phyloP scores from a whole-genome alignment of 1,140 invertebrate species.

The Platyura marginata region DNA sequence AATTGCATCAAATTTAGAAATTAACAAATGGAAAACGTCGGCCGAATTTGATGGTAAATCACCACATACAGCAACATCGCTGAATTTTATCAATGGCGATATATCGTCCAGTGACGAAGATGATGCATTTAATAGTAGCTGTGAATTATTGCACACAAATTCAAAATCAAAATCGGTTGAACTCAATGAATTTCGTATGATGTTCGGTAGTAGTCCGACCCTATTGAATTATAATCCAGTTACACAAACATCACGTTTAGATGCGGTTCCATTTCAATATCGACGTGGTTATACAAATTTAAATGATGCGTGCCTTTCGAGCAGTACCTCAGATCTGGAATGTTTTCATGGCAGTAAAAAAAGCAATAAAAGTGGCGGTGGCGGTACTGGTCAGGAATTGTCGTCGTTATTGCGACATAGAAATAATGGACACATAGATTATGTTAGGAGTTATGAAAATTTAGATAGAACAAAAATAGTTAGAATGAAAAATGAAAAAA shows the following conservation, averaged over 20 bases:
- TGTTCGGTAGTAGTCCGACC: slow-evolving; percentile 4
- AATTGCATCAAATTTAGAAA: slow-evolving; percentile 2
- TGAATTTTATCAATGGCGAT: slow-evolving; percentile 1
- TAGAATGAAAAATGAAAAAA: slow-evolving; percentile 3
- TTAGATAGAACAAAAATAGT: slow-evolving; percentile 4
- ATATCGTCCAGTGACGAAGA: background rate
- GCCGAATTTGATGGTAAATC: background rate
- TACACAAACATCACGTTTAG: background rate
- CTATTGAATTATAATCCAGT: slow-evolving; percentile 1
- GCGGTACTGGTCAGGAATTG: slow-evolving; percentile 1
- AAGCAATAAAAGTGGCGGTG: background rate
- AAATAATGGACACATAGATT: slow-evolving; percentile 1
- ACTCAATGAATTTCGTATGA: slow-evolving; percentile 3
- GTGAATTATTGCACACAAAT: background rate
- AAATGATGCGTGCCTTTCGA: slow-evolving; percentile 5
- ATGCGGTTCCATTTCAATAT: slow-evolving; percentile 4
- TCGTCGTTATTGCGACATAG: slow-evolving; percentile 1
- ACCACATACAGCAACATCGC: background rate
- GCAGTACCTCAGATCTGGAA: slow-evolving; percentile 2
- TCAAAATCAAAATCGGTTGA: slow-evolving; percentile 1
- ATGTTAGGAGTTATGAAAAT: slow-evolving; percentile 3
- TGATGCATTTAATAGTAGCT: background rate
- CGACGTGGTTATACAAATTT: slow-evolving; percentile 5
- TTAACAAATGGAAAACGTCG: background rate
- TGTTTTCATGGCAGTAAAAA: background rate